Evolutionary conservation across 2,797 vertebrate species (phyloP).

Genomic region (Ispidina lecontei): DNA sequence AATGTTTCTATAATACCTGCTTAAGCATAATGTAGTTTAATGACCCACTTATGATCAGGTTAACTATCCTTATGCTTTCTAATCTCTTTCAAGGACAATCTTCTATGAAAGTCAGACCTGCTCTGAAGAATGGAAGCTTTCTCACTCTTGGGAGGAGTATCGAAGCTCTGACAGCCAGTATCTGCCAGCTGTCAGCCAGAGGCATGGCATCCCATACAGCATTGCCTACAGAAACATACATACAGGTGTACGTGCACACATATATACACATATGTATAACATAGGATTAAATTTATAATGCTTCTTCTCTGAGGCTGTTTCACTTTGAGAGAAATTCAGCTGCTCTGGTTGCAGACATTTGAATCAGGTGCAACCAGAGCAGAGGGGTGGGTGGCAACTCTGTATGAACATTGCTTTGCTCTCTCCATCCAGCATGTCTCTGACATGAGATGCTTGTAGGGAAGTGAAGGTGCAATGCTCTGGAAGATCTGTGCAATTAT

Average conservation of each 20-base stretch:
- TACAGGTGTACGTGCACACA: fast-evolving
- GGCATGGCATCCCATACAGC: neutral
- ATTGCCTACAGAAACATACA: neutral
- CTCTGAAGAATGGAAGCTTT: neutral
- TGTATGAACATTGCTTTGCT: neutral
- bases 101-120: neutral
- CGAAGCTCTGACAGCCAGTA: neutral
- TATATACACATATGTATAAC: no score
- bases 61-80: neutral
- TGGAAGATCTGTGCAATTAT: neutral
- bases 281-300: neutral
- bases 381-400: neutral
- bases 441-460: neutral
- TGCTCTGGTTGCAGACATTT: neutral
- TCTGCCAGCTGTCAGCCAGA: neutral
- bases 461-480: neutral
- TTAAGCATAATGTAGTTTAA: neutral
- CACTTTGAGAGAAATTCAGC: neutral
- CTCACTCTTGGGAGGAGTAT: neutral
- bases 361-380: neutral
- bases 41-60: neutral
- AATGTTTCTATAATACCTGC: neutral
- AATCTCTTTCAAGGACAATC: neutral
- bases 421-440: neutral
- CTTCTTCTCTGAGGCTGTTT: neutral